Base-by-base conservation (phyloP, 2,888 invertebrate genomes). In the Drosophila buzzatii region DNA sequence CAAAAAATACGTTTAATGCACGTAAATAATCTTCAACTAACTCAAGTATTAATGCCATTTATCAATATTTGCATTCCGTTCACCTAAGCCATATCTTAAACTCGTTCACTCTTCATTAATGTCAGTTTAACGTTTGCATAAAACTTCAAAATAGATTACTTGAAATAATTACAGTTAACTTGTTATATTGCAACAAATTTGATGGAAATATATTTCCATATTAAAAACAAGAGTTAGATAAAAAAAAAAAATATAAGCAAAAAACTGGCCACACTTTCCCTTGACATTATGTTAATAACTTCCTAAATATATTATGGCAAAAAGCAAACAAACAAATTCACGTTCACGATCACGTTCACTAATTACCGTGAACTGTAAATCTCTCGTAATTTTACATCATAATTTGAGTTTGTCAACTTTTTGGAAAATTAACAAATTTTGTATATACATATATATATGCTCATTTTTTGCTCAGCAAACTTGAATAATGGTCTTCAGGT, bases 321-420 rank as follows among this genome's bases (percentile, higher is more conserved):
- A 35, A 45, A 39, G 35, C 52, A 33, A 49, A 51, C 33, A 31
- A 14, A 35, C 59, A 47, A 62, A 41, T 57, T 49, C 59, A 59
- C 39, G 65, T 75, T 71, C 76, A 59, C 49, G 65, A 67, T 71
- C 76, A 79, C 41, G 56, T 70, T 67, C 44, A 58, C 76, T 79
- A 78, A 78, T 78, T 78, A 68, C 68, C 68, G 20, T 20, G 33
- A 52, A 65, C 47, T 65, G 61, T 67, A 73, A 79, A 78, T 75
- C 65, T 70, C 41, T 27, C 55, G 63, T 51, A 18, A 64, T 42
- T 83, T 85, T 76, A 76, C 88, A 71, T 67, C 58, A 81, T 80
- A 63, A 64, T 82, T 69, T 66, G 14, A 59, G 58, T 83, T 88
- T 85, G 89, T 84, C 89, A 84, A 85, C 86, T 79, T 68, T 74